Base-by-base conservation (phyloP, 2,888 invertebrate species). In the Eumacrocentrus americanus region DNA sequence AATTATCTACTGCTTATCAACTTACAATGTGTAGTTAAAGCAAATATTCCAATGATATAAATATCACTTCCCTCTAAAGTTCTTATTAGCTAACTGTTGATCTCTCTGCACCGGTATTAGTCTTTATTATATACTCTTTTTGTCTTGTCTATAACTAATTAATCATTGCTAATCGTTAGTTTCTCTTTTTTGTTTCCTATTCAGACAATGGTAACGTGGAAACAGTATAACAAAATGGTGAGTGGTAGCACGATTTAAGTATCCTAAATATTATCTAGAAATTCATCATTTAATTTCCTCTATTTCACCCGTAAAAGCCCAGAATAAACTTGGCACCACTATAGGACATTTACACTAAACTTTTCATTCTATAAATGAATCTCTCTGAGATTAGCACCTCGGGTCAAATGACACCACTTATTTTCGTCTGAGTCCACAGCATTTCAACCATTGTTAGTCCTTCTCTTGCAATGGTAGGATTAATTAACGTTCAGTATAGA, bases 141-240 rank as follows among this genome's bases (percentile, higher is more conserved):
- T 16, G 16, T 12, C 5, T 25, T n/a, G 20, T 5, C 35, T 11
- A 18, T 35, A 50, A 20, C 12, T 50, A 34, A 20, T 42, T 2
- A 20, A 20, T 42, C 6, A 42, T 11, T 42, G 20, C 20, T 42
- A 42, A 42, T 42, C 14, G 7, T 42, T 48, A 37, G n/a, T 46
- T 52, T 37, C 40, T 34, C 35, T 18, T 50, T 35, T 61, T 63
- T 69, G 29, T 62, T 63, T 46, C 60, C 61, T 62, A 56, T 67
- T 50, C 60, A 67, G 68, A 67, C 46, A 66, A 63, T 69, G 65
- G 66, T 66, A 65, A 67, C 62, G 62, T 52, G 58, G 65, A 54
- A 57, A 54, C 59, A 44, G 37, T 62, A 65, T 63, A 59, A 60
- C 46, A 67, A 66, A 65, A 69, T 68, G 69, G 69, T 69, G 65